Conservation (phyloP, 2,113 vertebrate genomes). For the Nipponia nippon region DNA sequence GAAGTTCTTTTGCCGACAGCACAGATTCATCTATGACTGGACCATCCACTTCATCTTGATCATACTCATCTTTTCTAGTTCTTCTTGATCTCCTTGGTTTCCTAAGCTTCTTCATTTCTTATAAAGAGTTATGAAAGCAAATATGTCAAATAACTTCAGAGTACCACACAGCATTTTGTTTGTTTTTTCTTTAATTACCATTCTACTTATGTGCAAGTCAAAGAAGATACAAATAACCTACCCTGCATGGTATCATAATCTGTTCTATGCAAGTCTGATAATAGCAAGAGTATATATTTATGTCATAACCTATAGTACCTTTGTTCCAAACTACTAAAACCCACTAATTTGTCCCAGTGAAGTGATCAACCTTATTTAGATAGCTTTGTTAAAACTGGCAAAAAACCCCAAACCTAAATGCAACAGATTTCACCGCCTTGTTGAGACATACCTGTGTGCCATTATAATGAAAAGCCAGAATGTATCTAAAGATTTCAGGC, state of each 20-base stretch:
- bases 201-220: neutral
- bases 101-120: constrained; percentile 75
- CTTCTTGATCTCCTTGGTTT: constrained; percentile 73
- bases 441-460: neutral
- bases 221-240: neutral
- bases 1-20: constrained; percentile 78
- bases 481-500: neutral
- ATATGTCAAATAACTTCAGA: neutral
- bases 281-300: neutral
- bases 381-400: neutral
- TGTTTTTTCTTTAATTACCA: neutral
- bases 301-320: neutral
- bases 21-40: constrained; percentile 78
- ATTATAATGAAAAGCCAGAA: neutral
- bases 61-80: constrained; percentile 69
- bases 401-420: neutral
- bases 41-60: constrained; percentile 69
- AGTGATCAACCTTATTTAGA: neutral
- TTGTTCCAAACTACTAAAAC: neutral
- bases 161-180: neutral
- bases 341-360: neutral
- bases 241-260: neutral
- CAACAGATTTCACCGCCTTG: neutral
- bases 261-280: neutral
- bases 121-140: constrained; percentile 41